Evolutionary conservation across 2,888 invertebrate species (phyloP).

Genomic region (Xylota sylvarum): DNA sequence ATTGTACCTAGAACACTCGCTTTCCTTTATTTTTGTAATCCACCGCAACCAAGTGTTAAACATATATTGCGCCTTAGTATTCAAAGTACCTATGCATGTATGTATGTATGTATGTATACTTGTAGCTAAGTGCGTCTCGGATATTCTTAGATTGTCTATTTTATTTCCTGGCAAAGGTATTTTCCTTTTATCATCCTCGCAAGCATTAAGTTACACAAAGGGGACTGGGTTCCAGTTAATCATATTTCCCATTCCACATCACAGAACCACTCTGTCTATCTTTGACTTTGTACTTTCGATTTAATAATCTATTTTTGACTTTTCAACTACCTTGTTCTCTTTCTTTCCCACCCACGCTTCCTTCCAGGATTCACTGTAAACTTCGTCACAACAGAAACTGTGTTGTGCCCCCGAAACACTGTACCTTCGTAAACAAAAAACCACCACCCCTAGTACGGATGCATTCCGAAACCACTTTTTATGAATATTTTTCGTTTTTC

Average conservation of each 20-base stretch:
- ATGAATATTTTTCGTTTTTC: background rate
- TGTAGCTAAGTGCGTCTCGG: no score
- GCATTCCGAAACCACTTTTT: conserved; percentile 25
- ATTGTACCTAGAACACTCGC: no score
- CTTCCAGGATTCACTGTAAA: background rate
- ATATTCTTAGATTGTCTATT: no score
- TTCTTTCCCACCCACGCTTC: background rate
- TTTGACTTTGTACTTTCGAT: background rate
- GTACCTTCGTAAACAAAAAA: conserved; percentile 35
- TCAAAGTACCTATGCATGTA: no score
- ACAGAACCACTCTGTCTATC: background rate
- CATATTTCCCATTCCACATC: background rate
- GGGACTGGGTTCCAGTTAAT: background rate
- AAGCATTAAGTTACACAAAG: background rate
- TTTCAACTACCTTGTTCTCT: background rate
- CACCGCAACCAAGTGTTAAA: no score
- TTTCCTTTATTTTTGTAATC: no score
- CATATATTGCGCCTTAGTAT: no score
- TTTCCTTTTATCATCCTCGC: no score
- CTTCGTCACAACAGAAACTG: conserved; percentile 1
- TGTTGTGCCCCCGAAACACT: conserved; percentile 7
- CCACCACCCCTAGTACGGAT: conserved; percentile 21
- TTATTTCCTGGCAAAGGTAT: no score
- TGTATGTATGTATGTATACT: no score
- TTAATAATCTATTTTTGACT: background rate